phyloP scores from a whole-genome alignment of 2,113 vertebrate genomes.

The Halichoerus grypus region DNA sequence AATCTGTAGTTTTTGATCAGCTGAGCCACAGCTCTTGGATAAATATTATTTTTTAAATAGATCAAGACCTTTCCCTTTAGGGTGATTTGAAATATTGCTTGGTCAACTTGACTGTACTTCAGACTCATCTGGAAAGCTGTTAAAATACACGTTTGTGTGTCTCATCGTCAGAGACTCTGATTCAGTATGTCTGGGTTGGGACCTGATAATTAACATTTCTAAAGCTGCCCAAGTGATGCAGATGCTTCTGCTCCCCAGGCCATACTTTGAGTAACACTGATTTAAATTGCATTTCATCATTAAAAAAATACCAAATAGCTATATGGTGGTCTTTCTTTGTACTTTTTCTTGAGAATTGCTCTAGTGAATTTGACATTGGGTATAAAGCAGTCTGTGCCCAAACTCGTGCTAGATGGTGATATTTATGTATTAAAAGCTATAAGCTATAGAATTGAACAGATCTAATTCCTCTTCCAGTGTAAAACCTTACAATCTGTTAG shows the following conservation, averaged over 20 bases:
- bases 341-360: background rate
- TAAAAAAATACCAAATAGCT: background rate
- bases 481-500: background rate
- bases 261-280: background rate
- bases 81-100: background rate
- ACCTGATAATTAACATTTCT: background rate
- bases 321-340: background rate
- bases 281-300: background rate
- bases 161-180: background rate
- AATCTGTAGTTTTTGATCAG: background rate
- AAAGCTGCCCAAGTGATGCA: background rate
- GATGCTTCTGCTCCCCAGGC: background rate
- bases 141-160: background rate
- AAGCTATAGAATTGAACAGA: too few species aligned
- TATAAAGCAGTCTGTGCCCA: background rate
- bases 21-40: background rate
- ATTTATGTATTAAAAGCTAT: background rate
- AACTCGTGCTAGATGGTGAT: background rate
- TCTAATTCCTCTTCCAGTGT: background rate
- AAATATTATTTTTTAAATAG: background rate
- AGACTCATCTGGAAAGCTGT: background rate
- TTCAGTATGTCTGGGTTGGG: background rate
- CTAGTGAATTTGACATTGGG: background rate
- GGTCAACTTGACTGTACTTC: background rate
- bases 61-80: background rate